A percentile compares a stretch with the other conserved stretches of the same genome.
These are phyloP conservation scores for Zelleria hepariella DNA, from an alignment of 2,888 invertebrate genomes.

Conservation along the genomic window DNA sequence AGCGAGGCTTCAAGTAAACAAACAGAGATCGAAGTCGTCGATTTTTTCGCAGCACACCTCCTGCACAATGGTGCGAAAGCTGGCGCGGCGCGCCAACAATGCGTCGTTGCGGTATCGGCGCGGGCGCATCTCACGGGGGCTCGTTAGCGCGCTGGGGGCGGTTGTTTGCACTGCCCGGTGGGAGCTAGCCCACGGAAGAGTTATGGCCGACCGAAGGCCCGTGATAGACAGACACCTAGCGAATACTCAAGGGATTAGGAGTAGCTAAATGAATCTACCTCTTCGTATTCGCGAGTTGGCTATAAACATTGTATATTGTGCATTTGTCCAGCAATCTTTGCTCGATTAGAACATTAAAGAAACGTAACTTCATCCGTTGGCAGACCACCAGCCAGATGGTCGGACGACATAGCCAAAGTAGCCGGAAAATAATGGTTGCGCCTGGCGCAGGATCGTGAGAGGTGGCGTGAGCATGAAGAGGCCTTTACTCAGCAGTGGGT, in stretches of 20 bases:
- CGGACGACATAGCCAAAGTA: too few relatives aligned
- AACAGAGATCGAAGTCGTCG: slow-evolving; percentile 56
- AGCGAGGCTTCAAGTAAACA: slow-evolving; percentile 49
- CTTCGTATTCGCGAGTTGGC: background rate
- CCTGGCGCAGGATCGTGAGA: too few relatives aligned
- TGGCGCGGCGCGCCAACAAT: slow-evolving; percentile 65
- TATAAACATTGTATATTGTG: too few relatives aligned
- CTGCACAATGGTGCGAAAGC: slow-evolving; percentile 68
- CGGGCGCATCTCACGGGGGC: slow-evolving; percentile 62
- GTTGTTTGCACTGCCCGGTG: slow-evolving; percentile 40
- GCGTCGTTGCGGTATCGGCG: slow-evolving; percentile 58
- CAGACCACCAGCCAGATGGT: too few relatives aligned
- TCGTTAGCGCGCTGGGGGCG: slow-evolving; percentile 61
- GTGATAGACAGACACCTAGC: slow-evolving; percentile 27
- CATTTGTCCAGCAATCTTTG: too few relatives aligned
- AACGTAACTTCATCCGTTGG: too few relatives aligned
- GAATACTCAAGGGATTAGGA: background rate
- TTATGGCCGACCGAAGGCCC: slow-evolving; percentile 26
- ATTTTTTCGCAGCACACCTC: slow-evolving; percentile 53
- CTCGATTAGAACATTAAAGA: too few relatives aligned
- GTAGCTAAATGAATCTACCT: background rate
- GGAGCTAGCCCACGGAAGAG: slow-evolving; percentile 34
- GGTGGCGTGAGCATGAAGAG: too few relatives aligned
- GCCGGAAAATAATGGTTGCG: too few relatives aligned
- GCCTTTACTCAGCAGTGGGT: too few relatives aligned